Evolutionary conservation across 1,140 invertebrate genomes (phyloP), one percentile per base, ranked within the genome.

Genomic region (Danaus melanippus): DNA sequence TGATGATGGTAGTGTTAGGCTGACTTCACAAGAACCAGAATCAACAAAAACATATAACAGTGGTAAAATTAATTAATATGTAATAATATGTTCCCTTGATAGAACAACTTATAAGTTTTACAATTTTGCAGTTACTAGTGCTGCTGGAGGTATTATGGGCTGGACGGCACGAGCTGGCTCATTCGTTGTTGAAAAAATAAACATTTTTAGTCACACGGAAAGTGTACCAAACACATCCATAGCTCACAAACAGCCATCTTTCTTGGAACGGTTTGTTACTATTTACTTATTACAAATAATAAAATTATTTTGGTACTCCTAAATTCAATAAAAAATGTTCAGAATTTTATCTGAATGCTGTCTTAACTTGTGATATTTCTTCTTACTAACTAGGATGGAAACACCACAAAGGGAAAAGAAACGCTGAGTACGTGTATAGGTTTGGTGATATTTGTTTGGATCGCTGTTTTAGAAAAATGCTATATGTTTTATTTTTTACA

Each of bases 181-280:
- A 49, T 94, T 92, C 73, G 93, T 94, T 2, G 92, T 92, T 9
- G 93, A 93, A 65, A 95, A 95, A 69, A 94, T 95, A 92, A 91
- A 84, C 59, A 86, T 86, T 32, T 86, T 86, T 51, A 86, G 84
- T 61, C 82, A 86, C 49, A 86, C 83, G 8, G 83, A 86, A 56
- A 81, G 73, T 52, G 79, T 84, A 15, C 82, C 80, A 39, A 83
- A 72, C 52, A 75, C 78, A 9, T 71, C 80, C 0, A 73, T 81
- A 56, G 78, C 71, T 2, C 75, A 77, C 46, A 86, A 86, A 52
- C 84, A 86, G 56, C 84, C 88, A 1, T 88, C 88, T 10, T 90
- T 91, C 66, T 84, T 91, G 60, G 90, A 91, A 72, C 88, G 90
- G 89, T 90, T 70, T 50, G 64, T 56, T 12, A 32, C 7, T 32